Evolutionary conservation across 2,888 invertebrate species (phyloP).

Genomic region (Macaria notata): DNA sequence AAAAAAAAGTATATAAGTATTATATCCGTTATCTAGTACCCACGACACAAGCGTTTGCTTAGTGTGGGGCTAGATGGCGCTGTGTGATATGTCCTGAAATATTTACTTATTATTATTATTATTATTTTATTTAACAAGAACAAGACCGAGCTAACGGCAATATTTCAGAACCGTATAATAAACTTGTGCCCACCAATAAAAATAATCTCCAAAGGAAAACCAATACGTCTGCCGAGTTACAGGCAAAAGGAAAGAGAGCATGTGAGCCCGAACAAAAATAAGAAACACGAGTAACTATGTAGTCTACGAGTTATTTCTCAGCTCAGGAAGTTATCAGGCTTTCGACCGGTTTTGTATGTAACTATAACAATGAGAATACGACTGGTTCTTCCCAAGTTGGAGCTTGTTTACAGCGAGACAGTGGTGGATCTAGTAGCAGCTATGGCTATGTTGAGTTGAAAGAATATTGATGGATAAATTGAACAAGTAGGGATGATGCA

Average conservation of each 20-base stretch:
- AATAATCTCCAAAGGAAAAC: slow-evolving; percentile 57
- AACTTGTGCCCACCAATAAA: slow-evolving; percentile 47
- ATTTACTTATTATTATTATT: too few relatives aligned
- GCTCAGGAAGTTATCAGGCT: slow-evolving; percentile 70
- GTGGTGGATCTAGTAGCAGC: slow-evolving; percentile 14
- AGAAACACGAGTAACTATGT: slow-evolving; percentile 53
- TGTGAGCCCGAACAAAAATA: slow-evolving; percentile 62
- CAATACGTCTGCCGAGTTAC: slow-evolving; percentile 52
- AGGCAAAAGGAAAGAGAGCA: slow-evolving; percentile 60
- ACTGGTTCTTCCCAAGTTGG: slow-evolving; percentile 41
- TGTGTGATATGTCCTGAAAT: too few relatives aligned
- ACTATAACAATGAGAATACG: slow-evolving; percentile 52
- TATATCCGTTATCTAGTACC: too few relatives aligned
- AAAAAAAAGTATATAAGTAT: too few relatives aligned
- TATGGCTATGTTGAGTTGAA: not conserved
- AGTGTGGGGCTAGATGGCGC: too few relatives aligned
- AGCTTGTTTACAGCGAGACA: slow-evolving; percentile 25
- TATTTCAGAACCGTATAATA: slow-evolving; percentile 36
- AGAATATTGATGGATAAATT: too few relatives aligned
- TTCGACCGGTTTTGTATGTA: slow-evolving; percentile 62
- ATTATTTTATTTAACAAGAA: too few relatives aligned
- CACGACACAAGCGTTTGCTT: too few relatives aligned
- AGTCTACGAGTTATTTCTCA: slow-evolving; percentile 66
- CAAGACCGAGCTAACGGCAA: slow-evolving; percentile 11
- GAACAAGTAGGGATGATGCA: too few relatives aligned